phyloP scores from a whole-genome alignment of 2,113 vertebrate genomes.

The mouse (Mus musculus) region DNA sequence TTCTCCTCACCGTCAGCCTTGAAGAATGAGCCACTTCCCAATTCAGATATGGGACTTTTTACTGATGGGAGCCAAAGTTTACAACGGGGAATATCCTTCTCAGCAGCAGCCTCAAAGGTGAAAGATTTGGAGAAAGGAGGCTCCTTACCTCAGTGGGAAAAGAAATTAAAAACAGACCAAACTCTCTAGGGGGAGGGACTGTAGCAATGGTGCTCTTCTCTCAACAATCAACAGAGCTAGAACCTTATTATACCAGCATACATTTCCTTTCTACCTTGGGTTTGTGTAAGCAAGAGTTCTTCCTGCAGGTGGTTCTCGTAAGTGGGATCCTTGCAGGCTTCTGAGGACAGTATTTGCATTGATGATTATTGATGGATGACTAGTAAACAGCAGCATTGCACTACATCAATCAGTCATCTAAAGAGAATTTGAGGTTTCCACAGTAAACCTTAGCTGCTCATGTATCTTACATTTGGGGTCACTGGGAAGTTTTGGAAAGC shows the following conservation, averaged over 20 bases:
- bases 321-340: constrained; percentile 19
- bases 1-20: not conserved
- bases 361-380: not conserved
- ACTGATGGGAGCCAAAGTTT: not conserved
- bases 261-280: constrained; percentile 54
- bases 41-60: not conserved
- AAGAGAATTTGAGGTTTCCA: constrained; percentile 15
- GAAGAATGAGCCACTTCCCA: not conserved
- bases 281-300: constrained; percentile 71
- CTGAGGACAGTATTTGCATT: constrained; percentile 2
- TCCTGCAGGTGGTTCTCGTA: constrained; percentile 33
- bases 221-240: constrained; percentile 5
- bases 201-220: not conserved
- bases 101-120: not conserved
- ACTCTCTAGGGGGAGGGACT: no score
- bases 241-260: constrained; percentile 85
- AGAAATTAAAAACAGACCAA: not conserved
- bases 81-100: not conserved
- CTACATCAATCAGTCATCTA: not conserved
- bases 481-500: constrained; percentile 17
- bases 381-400: not conserved
- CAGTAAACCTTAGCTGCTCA: not conserved
- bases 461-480: not conserved
- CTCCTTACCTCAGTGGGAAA: not conserved
- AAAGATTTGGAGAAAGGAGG: not conserved